Evolutionary conservation across 2,113 vertebrate genomes (phyloP).

Genomic region (Rousettus leschenaultii): DNA sequence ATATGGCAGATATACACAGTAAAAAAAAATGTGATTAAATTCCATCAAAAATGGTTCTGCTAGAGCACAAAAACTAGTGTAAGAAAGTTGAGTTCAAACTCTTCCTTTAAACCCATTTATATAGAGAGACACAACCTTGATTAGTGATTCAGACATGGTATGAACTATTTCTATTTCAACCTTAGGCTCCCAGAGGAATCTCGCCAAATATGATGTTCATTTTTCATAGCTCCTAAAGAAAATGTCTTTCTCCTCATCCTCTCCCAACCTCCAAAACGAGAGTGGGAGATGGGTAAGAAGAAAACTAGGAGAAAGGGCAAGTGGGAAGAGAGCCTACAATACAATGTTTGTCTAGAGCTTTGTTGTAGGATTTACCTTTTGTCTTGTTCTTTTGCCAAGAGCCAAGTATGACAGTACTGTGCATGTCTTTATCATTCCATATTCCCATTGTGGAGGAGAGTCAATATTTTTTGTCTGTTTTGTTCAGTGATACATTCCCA

Average conservation of each 20-base stretch:
- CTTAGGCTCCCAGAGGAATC: background rate
- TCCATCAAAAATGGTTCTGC: background rate
- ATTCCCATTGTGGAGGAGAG: fast-evolving
- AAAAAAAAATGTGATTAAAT: background rate
- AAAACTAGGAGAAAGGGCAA: background rate
- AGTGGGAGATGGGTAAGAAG: background rate
- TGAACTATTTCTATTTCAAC: background rate
- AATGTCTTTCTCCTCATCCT: background rate
- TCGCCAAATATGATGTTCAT: background rate
- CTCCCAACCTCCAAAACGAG: background rate
- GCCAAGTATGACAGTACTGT: background rate
- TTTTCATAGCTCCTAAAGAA: background rate
- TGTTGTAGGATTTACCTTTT: background rate
- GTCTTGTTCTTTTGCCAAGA: background rate
- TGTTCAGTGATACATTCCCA: background rate
- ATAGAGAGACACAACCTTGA: background rate
- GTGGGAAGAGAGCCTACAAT: background rate
- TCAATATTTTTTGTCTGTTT: background rate
- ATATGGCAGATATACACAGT: background rate
- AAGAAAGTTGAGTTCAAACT: background rate
- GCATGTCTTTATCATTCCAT: background rate
- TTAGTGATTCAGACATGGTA: background rate
- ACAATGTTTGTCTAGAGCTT: background rate
- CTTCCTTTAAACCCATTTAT: background rate
- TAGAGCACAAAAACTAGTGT: background rate